A percentile compares a stretch with the other conserved stretches of the same genome.
phyloP scores from a whole-genome alignment of 2,797 vertebrate genomes.

The Etheostoma nigrum region DNA sequence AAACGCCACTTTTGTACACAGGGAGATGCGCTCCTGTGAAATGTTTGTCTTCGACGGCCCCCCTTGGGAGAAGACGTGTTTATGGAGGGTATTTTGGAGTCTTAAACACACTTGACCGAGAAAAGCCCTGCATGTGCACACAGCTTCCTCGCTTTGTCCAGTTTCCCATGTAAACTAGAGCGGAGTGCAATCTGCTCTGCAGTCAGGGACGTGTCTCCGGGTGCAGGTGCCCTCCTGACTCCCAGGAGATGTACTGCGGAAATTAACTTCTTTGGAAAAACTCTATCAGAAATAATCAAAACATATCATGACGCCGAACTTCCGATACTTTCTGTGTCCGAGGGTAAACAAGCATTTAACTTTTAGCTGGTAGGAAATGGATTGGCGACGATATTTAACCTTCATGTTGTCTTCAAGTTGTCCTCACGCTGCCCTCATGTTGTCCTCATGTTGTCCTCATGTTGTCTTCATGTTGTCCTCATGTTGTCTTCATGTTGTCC shows the following conservation, averaged over 20 bases:
- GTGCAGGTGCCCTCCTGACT: conserved; percentile 33
- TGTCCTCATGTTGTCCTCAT: too few relatives aligned
- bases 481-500: too few relatives aligned
- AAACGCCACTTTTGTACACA: conserved; percentile 65
- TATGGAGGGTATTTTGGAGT: conserved; percentile 65
- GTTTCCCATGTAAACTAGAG: conserved; percentile 35
- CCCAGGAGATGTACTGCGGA: conserved; percentile 29
- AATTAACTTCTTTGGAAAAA: conserved; percentile 34
- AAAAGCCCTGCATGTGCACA: conserved; percentile 33
- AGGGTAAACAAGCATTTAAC: conserved; percentile 11
- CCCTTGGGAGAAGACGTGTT: conserved; percentile 70
- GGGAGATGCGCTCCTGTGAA: conserved; percentile 59
- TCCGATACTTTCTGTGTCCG: neutral
- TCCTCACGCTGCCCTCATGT: too few relatives aligned
- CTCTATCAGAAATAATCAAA: conserved; percentile 12
- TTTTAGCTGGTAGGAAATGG: conserved; percentile 10
- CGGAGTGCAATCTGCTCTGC: neutral
- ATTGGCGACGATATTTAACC: neutral
- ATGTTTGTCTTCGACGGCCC: conserved; percentile 66
- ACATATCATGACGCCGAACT: conserved; percentile 1
- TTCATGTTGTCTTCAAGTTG: too few relatives aligned
- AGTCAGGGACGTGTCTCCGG: neutral
- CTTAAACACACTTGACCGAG: conserved; percentile 59
- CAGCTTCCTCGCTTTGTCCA: conserved; percentile 51
- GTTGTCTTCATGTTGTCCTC: too few relatives aligned